Evolutionary conservation across 2,888 invertebrate genomes (phyloP).

Genomic region (Odontomyia ornata): DNA sequence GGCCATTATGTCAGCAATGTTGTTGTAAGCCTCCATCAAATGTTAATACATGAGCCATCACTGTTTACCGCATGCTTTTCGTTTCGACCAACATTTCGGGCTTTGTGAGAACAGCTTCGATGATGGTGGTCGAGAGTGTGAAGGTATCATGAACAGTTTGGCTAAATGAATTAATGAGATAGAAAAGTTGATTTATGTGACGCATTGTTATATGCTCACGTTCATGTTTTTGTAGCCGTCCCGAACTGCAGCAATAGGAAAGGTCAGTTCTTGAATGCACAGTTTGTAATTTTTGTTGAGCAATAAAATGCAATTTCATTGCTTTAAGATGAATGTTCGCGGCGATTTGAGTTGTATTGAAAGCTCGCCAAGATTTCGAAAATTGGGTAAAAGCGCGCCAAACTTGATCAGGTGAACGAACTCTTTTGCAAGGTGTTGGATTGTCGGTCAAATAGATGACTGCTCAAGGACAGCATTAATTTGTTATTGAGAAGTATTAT

Average conservation of each 20-base stretch:
- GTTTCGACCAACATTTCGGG: not conserved
- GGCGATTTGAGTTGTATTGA: not conserved
- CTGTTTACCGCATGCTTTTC: not conserved
- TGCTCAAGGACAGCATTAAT: not conserved
- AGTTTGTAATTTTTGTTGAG: not conserved
- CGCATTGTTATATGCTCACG: not conserved
- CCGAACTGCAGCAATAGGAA: not conserved
- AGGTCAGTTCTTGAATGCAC: constrained; percentile 26
- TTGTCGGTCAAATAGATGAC: not conserved
- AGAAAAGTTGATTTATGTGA: not conserved
- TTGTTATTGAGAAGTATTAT: not conserved
- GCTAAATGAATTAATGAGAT: constrained; percentile 13
- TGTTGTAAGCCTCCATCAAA: constrained; percentile 7
- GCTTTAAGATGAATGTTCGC: not conserved
- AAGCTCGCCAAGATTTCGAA: not conserved
- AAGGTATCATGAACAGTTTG: not conserved
- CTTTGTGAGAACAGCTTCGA: not conserved
- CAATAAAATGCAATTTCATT: constrained; percentile 12
- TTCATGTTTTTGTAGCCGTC: not conserved
- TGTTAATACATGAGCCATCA: not conserved
- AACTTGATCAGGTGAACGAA: not conserved
- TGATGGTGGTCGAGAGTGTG: not conserved
- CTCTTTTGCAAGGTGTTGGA: not conserved
- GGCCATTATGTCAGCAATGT: not conserved
- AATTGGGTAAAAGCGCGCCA: constrained; percentile 14